These are phyloP conservation scores for Lineus longissimus DNA, from an alignment of 1,140 invertebrate genomes.

Conservation along the genomic window DNA sequence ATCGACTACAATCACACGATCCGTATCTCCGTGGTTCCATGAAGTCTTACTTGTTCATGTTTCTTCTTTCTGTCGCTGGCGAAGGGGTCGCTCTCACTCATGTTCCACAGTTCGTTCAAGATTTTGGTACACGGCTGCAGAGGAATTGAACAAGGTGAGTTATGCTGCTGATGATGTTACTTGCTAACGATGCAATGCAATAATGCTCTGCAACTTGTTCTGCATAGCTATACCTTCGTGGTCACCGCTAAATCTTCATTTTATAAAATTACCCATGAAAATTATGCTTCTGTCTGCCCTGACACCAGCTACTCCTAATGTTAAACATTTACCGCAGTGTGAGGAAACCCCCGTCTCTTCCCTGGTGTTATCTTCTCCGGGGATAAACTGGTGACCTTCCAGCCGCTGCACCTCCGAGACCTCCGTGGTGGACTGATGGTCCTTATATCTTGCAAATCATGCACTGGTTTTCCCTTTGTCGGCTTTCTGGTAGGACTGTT, in stretches of 20 bases:
- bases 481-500: too few species aligned
- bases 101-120: conserved; percentile 3
- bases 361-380: not conserved
- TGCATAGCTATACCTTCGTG: not conserved
- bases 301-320: too few species aligned
- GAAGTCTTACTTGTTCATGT: not conserved
- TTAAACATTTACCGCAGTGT: not conserved
- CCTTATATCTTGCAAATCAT: too few species aligned
- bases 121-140: not conserved
- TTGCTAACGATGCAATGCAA: not conserved
- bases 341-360: not conserved
- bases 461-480: too few species aligned
- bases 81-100: not conserved
- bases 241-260: not conserved
- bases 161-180: not conserved
- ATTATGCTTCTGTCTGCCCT: too few species aligned
- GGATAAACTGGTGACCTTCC: not conserved
- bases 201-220: not conserved
- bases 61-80: not conserved
- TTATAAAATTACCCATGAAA: not conserved
- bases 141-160: not conserved
- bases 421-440: too few species aligned
- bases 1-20: too few species aligned
- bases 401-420: too few species aligned
- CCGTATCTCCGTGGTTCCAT: not conserved